Conservation (phyloP, 2,797 vertebrate species). For the Neoniphon sammara region DNA sequence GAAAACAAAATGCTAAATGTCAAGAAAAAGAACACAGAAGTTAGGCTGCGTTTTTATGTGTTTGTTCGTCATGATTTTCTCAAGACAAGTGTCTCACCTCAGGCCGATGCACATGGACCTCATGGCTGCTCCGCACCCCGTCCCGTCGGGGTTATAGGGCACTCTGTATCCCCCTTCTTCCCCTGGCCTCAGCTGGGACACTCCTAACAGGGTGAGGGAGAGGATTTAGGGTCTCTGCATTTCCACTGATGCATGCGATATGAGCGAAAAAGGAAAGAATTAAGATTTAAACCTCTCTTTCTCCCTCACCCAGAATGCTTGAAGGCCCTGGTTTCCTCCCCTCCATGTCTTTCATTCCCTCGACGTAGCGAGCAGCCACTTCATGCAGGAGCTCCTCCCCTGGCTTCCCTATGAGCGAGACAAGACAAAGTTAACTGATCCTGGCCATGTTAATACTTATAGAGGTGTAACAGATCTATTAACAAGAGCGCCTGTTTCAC, state of each 20-base stretch:
- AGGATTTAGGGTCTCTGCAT: background rate
- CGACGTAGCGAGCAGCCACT: conserved; percentile 81
- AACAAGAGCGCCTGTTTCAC: conserved; percentile 36
- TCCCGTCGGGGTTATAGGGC: conserved; percentile 83
- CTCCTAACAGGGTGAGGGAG: conserved; percentile 67
- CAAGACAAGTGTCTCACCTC: conserved; percentile 69
- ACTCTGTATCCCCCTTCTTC: conserved; percentile 83
- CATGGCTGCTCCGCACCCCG: conserved; percentile 89
- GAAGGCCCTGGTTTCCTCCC: conserved; percentile 87
- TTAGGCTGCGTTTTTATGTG: no score
- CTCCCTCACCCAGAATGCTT: conserved; percentile 82
- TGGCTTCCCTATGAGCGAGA: conserved; percentile 49
- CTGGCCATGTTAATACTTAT: conserved; percentile 28
- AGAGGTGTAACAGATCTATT: conserved; percentile 30
- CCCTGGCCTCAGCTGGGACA: conserved; percentile 84
- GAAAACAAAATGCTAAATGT: no score
- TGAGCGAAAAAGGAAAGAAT: background rate
- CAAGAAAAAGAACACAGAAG: no score
- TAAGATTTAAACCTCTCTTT: conserved; percentile 6
- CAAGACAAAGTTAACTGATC: background rate
- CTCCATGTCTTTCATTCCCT: conserved; percentile 90
- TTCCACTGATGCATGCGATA: background rate
- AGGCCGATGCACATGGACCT: conserved; percentile 90
- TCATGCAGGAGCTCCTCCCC: conserved; percentile 80
- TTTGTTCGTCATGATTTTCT: background rate